Evolutionary conservation across 2,113 vertebrate species (phyloP).

Genomic region (Chaetorhynchus papuensis): DNA sequence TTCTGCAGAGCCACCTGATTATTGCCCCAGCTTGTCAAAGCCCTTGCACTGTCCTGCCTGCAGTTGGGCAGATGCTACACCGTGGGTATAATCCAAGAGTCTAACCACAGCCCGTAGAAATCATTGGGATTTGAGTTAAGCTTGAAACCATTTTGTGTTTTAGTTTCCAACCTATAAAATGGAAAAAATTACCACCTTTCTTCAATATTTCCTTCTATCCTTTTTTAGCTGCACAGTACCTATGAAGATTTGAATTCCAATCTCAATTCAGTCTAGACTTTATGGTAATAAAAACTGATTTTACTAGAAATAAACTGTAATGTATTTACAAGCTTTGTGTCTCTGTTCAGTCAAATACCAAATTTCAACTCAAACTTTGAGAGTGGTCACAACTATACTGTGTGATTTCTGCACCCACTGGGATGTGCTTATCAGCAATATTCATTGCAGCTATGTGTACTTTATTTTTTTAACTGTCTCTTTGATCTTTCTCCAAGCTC

Average conservation of each 20-base stretch:
- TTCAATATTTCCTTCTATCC: neutral
- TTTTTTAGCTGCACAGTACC: neutral
- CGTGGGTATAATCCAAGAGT: neutral
- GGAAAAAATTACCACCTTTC: neutral
- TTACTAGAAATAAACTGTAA: neutral
- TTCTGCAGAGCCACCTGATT: neutral
- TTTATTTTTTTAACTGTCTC: neutral
- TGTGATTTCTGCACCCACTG: neutral
- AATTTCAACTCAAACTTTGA: neutral
- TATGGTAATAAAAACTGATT: neutral
- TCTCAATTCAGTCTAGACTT: neutral
- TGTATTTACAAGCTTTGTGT: neutral
- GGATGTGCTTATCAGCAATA: neutral
- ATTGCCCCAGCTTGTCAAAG: neutral
- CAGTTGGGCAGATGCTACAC: neutral
- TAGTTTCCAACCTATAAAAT: conserved; percentile 1
- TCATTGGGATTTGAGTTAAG: neutral
- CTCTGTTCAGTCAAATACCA: neutral
- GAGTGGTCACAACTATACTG: neutral
- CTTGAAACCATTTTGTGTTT: neutral
- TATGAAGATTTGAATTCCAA: neutral
- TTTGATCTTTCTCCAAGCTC: neutral
- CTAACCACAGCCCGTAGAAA: neutral
- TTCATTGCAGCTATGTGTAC: neutral
- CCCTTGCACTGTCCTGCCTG: neutral